Conservation (phyloP, 2,888 invertebrate genomes). For the Drosophila mimica region DNA sequence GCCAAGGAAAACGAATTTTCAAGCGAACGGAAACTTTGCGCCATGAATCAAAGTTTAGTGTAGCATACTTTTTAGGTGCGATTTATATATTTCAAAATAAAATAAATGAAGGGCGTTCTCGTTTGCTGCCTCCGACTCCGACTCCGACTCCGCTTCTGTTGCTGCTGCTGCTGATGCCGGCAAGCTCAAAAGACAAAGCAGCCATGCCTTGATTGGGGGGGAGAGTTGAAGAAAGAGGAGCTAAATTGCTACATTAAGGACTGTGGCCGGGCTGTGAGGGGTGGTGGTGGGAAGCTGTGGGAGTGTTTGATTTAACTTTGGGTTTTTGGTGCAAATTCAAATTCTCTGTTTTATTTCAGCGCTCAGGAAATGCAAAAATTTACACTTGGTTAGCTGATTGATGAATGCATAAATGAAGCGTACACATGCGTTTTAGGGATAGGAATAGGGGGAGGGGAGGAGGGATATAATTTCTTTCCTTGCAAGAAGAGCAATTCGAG, state of each 20-base stretch:
- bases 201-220: conserved; percentile 44
- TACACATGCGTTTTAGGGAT: conserved; percentile 73
- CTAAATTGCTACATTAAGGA: conserved; percentile 15
- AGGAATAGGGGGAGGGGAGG: too few relatives aligned
- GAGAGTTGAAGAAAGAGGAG: background rate
- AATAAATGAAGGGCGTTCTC: conserved; percentile 81
- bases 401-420: conserved; percentile 83
- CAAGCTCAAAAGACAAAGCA: conserved; percentile 71
- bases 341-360: conserved; percentile 79
- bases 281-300: background rate
- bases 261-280: background rate
- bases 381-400: conserved; percentile 83
- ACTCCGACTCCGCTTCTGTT: background rate
- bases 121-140: conserved; percentile 17
- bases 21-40: conserved; percentile 77
- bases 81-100: conserved; percentile 82
- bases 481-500: conserved; percentile 67
- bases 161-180: conserved; percentile 15
- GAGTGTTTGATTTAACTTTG: conserved; percentile 63
- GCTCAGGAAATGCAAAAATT: conserved; percentile 81
- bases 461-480: conserved; percentile 24
- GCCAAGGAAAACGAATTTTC: conserved; percentile 75
- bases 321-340: conserved; percentile 69
- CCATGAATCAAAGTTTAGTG: conserved; percentile 81
- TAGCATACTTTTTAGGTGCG: conserved; percentile 82